A percentile compares a stretch with the other conserved stretches of the same genome.
Conservation (phyloP, 2,797 vertebrate species). For the Diceros bicornis region DNA sequence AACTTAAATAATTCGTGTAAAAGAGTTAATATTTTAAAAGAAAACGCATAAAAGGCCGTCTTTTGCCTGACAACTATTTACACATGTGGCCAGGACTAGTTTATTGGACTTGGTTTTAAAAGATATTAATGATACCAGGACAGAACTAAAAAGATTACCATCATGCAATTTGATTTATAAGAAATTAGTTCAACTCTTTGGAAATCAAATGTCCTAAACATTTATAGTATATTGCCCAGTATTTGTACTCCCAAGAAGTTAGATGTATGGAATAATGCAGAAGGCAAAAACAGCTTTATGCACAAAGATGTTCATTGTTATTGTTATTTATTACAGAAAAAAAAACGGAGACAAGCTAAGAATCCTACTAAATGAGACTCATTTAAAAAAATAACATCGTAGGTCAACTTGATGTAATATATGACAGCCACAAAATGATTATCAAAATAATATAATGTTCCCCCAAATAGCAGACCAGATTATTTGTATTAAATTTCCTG, state of each 20-base stretch:
- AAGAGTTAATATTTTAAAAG: conserved; percentile 35
- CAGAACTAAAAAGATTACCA: neutral
- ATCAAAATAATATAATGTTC: conserved; percentile 12
- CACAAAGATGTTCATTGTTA: neutral
- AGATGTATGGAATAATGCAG: neutral
- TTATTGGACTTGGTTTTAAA: neutral
- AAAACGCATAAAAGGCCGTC: neutral
- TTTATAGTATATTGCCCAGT: neutral
- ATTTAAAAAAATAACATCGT: neutral
- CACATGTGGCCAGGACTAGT: neutral
- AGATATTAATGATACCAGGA: neutral
- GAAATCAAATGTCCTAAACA: conserved; percentile 22
- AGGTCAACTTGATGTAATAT: neutral
- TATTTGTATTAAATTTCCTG: neutral
- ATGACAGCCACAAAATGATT: conserved; percentile 23
- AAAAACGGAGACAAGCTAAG: conserved; percentile 34
- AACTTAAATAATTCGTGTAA: conserved; percentile 6
- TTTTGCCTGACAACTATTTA: neutral
- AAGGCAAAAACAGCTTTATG: conserved; percentile 32
- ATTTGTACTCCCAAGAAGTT: conserved; percentile 27
- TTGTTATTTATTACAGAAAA: neutral
- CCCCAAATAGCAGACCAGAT: neutral
- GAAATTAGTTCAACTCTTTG: conserved; percentile 1
- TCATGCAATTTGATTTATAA: neutral
- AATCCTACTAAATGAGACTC: conserved; percentile 9